Conservation (phyloP, 2,113 vertebrate genomes). For the Pollimyrus isidori region DNA sequence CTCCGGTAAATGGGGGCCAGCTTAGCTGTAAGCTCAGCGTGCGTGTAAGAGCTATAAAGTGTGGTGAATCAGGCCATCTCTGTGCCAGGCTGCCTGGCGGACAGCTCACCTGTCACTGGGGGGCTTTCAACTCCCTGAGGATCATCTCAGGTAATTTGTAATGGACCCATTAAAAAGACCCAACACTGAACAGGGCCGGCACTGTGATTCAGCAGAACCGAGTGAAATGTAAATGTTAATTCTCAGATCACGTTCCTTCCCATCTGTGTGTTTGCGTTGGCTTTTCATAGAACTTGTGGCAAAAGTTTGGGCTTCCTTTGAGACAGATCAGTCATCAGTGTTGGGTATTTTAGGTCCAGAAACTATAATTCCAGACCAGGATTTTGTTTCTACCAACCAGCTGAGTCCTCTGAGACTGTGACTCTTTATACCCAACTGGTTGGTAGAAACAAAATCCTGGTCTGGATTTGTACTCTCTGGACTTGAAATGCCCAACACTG, state of each 20-base stretch:
- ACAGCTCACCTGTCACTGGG: background rate
- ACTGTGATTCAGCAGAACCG: background rate
- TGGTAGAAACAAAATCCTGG: too few species aligned
- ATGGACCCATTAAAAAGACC: background rate
- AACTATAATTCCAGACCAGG: background rate
- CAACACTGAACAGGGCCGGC: background rate
- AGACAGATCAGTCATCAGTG: background rate
- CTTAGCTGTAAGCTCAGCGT: background rate
- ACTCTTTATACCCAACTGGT: background rate
- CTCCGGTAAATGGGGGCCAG: background rate
- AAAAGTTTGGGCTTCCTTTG: background rate
- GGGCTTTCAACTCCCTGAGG: background rate
- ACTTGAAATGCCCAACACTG: background rate
- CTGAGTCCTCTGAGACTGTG: background rate
- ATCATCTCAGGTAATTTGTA: background rate
- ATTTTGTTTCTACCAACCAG: background rate
- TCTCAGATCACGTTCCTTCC: background rate
- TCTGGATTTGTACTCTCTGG: too few species aligned
- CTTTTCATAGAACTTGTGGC: background rate
- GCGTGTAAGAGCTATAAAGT: background rate
- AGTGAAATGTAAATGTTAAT: background rate
- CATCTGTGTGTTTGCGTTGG: background rate
- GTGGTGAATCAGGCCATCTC: background rate
- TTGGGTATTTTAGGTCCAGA: background rate
- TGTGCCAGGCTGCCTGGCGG: background rate